Evolutionary conservation across 2,888 invertebrate species (phyloP).

Genomic region (Andrena bicolor): DNA sequence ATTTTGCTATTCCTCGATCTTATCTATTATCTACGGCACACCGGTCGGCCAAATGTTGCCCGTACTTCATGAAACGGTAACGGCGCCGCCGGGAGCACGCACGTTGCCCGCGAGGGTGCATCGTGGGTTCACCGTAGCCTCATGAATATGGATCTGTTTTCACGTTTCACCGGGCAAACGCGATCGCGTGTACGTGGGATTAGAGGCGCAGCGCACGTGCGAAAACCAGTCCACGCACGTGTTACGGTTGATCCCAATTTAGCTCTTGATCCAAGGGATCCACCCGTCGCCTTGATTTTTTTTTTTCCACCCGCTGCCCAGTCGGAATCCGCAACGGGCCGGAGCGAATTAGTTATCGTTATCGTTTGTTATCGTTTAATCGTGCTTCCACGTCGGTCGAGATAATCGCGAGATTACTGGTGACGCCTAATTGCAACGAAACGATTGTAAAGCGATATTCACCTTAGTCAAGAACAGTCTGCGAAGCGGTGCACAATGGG

Average conservation of each 20-base stretch:
- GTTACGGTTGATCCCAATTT: constrained; percentile 52
- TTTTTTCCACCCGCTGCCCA: background rate
- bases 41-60: constrained; percentile 58
- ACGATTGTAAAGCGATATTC: background rate
- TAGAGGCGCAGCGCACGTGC: constrained; percentile 57
- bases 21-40: constrained; percentile 71
- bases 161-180: constrained; percentile 57
- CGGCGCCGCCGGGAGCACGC: constrained; percentile 61
- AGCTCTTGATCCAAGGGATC: constrained; percentile 33
- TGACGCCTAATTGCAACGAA: background rate
- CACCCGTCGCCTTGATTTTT: constrained; percentile 5
- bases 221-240: constrained; percentile 62
- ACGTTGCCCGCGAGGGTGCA: constrained; percentile 34
- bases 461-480: background rate
- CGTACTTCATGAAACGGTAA: constrained; percentile 33
- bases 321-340: background rate
- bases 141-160: constrained; percentile 80
- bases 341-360: constrained; percentile 32
- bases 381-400: background rate
- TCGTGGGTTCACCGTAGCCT: constrained; percentile 54
- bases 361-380: constrained; percentile 24
- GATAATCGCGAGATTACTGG: constrained; percentile 33
- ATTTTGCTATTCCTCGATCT: constrained; percentile 39
- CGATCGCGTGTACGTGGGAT: constrained; percentile 43
- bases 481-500: background rate